A percentile compares a stretch with the other conserved stretches of the same genome.
These are phyloP conservation scores for Delichon dasypus DNA, from an alignment of 2,797 vertebrate species.

Conservation along the genomic window DNA sequence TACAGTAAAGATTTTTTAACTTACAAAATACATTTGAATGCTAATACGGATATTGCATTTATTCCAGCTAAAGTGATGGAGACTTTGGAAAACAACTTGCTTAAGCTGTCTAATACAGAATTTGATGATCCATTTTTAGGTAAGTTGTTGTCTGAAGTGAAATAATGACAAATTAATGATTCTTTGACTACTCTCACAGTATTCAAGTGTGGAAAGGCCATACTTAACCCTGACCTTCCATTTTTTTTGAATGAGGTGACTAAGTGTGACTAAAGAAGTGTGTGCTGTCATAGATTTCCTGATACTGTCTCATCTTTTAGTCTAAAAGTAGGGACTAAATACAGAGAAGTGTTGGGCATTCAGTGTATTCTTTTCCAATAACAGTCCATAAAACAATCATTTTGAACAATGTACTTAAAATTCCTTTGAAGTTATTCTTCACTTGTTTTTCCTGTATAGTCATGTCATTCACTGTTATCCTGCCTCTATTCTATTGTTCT, in stretches of 20 bases:
- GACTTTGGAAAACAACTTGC: conserved; percentile 70
- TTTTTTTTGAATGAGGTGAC: background rate
- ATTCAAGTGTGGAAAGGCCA: background rate
- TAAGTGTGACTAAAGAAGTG: background rate
- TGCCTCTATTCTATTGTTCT: background rate
- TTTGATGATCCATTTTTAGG: conserved; percentile 74
- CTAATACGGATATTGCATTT: background rate
- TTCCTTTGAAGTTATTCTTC: background rate
- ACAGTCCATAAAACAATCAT: background rate
- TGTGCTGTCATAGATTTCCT: background rate
- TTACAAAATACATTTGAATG: background rate
- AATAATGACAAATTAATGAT: background rate
- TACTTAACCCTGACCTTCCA: background rate
- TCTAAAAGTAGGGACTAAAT: background rate
- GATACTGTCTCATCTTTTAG: background rate
- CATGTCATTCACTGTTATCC: background rate
- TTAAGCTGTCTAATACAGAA: conserved; percentile 75
- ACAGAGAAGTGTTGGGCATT: background rate
- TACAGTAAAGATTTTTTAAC: background rate
- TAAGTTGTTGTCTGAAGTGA: conserved; percentile 59
- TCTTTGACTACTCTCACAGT: background rate
- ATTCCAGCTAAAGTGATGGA: conserved; percentile 71
- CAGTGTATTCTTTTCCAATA: background rate
- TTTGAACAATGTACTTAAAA: background rate
- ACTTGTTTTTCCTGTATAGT: background rate